Base-by-base conservation (phyloP, 2,888 invertebrate genomes). In the Syrphus vitripennis region DNA sequence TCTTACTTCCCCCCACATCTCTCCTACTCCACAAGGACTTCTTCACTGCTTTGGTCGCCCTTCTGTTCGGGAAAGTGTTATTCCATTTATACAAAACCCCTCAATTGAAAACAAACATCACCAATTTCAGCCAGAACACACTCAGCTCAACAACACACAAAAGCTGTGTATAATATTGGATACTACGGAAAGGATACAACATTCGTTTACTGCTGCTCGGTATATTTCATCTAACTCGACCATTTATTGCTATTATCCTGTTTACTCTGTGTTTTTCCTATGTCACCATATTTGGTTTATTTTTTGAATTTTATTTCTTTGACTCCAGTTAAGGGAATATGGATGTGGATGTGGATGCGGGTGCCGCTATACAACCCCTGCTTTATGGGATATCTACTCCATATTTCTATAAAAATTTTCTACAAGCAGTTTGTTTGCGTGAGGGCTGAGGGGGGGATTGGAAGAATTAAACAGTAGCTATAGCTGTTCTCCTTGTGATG, bases 171-270 rank as follows among this genome's bases (percentile, higher is more conserved):
- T 37, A 1, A n/a, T 40, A 16, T 42, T 19, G 31, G 31, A 31
- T 34, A 21, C 57, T 42, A 10, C 10, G 45, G 29, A 40, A 42
- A 16, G 61, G 42, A 72, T 37, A 21, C 19, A 57, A 31, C 19
- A 21, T 48, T 59, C 45, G 21, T n/a, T 50, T 40, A 34, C 45
- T 76, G 40, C 69, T 81, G 55, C 70, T 57, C 29, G 57, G 63
- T 80, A 75, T 83, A 76, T 84, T 81, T 81, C 81, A 84, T 84
- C 71, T 76, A 81, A 81, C 77, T 65, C 67, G 59, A 76, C 87
- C 84, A 81, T 90, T 91, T 91, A 91, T 91, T 90, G 90, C 90
- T 90, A 90, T 90, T 90, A 91, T 90, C 90, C 90, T 90, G 90
- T 90, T 91, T 90, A 90, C 89, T 89, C 89, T 89, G 90, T 91